phyloP scores from a whole-genome alignment of 2,113 vertebrate genomes.

The Orthonyx spaldingii region DNA sequence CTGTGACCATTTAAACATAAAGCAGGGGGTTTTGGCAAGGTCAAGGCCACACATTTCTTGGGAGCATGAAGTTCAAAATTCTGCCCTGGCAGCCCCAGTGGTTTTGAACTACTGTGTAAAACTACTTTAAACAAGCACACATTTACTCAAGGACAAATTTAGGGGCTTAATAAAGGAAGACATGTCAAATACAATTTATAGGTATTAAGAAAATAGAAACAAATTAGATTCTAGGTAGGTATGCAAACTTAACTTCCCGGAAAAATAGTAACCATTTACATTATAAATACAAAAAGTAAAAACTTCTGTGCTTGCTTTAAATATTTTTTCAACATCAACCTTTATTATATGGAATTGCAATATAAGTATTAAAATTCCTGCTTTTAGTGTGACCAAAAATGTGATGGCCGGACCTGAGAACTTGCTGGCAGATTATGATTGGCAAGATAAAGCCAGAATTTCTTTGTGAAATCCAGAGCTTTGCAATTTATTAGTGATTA shows the following conservation, averaged over 20 bases:
- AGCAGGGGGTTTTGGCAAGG: constrained; percentile 47
- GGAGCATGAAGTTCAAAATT: constrained; percentile 49
- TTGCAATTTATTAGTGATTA: background rate
- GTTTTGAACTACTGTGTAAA: constrained; percentile 16
- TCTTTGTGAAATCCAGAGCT: background rate
- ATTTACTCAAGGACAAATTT: constrained; percentile 48
- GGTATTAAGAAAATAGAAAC: constrained; percentile 27
- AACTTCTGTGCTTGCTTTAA: constrained; percentile 6
- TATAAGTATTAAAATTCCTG: background rate
- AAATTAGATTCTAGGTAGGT: constrained; percentile 13
- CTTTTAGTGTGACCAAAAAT: background rate
- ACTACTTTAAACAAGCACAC: constrained; percentile 18
- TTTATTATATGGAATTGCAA: background rate
- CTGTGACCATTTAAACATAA: constrained; percentile 68
- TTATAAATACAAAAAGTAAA: constrained; percentile 38
- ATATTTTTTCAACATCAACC: constrained; percentile 41
- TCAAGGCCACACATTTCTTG: constrained; percentile 42
- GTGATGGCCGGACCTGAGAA: background rate
- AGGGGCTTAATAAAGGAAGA: constrained; percentile 51
- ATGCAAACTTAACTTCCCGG: constrained; percentile 25
- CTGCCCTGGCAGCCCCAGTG: constrained; percentile 12
- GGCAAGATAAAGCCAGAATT: constrained; percentile 5
- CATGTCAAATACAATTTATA: constrained; percentile 36
- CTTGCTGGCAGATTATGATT: background rate
- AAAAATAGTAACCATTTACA: constrained; percentile 28